Evolutionary conservation across 2,797 vertebrate genomes (phyloP), one percentile per base, ranked within the genome.

Genomic region (Poecile montanus): DNA sequence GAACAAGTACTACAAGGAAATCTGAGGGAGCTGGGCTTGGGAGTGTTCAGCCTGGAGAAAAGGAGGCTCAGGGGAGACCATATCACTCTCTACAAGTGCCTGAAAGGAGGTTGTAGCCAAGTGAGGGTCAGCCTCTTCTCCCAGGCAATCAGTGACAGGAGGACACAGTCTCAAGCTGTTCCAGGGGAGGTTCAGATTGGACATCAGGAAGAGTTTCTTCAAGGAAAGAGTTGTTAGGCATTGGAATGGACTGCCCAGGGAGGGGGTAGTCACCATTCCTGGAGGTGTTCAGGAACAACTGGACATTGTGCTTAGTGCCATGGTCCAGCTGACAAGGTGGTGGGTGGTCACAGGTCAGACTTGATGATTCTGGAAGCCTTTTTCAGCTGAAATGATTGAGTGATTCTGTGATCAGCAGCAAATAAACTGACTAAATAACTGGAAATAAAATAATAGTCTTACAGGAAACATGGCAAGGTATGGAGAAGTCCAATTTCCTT

Each of bases 271-370:
- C 29, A 40, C 29, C 25, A 26, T 30, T 13, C 8, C 58, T 51
- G 50, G 15, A 65, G 25, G 15, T 8, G 25, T 9, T n/a, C 36
- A 51, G n/a, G 29, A 71, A 76, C 17, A 65, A 53, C 10, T 27
- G 21, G 30, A 54, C 3, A 3, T 72, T 54, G 47, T 45, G 42
- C 26, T 60, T 15, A 89, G 60, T 60, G 47, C 34, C 30, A 36
- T 15, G 18, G 60, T 54, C 13, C 42, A 78, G 47, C 19, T 36
- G 66, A 32, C 16, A 48, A 78, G 11, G 25, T 45, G 23, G 20
- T 45, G 58, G 30, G 23, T 0, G 0, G 30, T 47, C 51, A 53
- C 34, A 27, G 10, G 18, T 2, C 42, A 9, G 40, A 60, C 30
- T 58, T 0, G 0, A 18, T 58, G 36, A 42, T 32, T 60, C 27